phyloP scores from a whole-genome alignment of 2,888 invertebrate species.

The Spodoptera picta region DNA sequence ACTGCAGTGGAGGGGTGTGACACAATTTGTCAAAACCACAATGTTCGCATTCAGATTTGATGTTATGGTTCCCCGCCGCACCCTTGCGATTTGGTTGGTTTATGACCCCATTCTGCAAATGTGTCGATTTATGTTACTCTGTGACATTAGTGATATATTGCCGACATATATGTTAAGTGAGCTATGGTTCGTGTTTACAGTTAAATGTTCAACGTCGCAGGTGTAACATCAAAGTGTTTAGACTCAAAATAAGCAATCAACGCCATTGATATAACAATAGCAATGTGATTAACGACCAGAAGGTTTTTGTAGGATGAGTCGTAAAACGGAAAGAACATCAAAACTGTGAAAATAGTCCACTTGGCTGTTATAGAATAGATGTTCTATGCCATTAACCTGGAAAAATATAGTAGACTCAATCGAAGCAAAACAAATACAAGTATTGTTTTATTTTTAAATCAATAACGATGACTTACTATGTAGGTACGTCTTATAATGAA shows the following conservation, averaged over 20 bases:
- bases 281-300: slow-evolving; percentile 56
- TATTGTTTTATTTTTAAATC: too few relatives aligned
- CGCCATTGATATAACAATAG: slow-evolving; percentile 62
- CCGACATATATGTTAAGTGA: slow-evolving; percentile 28
- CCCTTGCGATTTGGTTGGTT: slow-evolving; percentile 56
- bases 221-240: slow-evolving; percentile 71
- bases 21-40: slow-evolving; percentile 72
- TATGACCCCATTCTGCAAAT: slow-evolving; percentile 62
- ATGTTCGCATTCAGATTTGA: slow-evolving; percentile 68
- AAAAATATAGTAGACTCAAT: too few relatives aligned
- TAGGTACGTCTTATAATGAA: too few relatives aligned
- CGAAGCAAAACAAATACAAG: too few relatives aligned
- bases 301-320: slow-evolving; percentile 33
- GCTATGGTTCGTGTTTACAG: slow-evolving; percentile 41
- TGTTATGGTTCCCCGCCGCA: slow-evolving; percentile 61
- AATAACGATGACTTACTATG: too few relatives aligned
- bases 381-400: too few relatives aligned
- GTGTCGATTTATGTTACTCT: slow-evolving; percentile 59
- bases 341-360: too few relatives aligned
- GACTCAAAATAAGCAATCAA: slow-evolving; percentile 61
- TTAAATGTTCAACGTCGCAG: slow-evolving; percentile 56
- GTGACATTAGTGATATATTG: slow-evolving; percentile 40
- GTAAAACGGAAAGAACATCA: slow-evolving; percentile 19
- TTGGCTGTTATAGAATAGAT: too few relatives aligned
- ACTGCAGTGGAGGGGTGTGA: slow-evolving; percentile 62